Base-by-base conservation (phyloP, 37 sponge, comb jelly and placozoan species). In the Aplysina aerophoba region DNA sequence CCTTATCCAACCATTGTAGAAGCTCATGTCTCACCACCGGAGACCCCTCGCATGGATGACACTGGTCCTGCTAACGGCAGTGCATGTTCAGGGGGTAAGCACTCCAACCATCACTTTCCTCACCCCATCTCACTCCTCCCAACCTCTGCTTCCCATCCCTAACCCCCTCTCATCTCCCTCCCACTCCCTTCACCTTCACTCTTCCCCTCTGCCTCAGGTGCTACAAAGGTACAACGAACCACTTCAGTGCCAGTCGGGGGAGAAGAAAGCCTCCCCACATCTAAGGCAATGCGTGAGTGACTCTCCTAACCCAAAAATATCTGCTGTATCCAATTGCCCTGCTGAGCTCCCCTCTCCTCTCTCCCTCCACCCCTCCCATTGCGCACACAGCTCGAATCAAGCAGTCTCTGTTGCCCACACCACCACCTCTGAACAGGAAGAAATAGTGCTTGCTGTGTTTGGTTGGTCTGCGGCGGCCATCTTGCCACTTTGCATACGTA, bases 361-460 rank as follows among this genome's bases (percentile, higher is more conserved):
- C 82, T 59, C 37, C 16, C 63, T 15, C 85, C 50, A 44, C 3
- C 50, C 3, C 50, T 11, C 50, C 6, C 50, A 44, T n/a, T 8
- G 50, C 50, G 50, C 50, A 44, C 50, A 6, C 34, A 69, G 71
- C 71, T 31, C 28, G 34, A 69, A 69, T 69, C 71, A 69, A 69
- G 71, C 35, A 30, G 17, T 35, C 71, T 11, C 33, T 69, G 34
- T 6, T 69, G 33, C 28, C 28, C 33, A 69, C 71, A 28, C 71
- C 71, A 28, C 71, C 71, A 6, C 71, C 71, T 30, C 33, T 69
- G 71, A 69, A 69, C 34, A 30, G 71, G 34, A 69, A 69, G 71
- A 69, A 69, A 27, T 69, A 30, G 34, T 17, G 71, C 6, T 22
- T 69, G 15, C 17, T 4, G 33, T 69, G 0, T 34, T 12, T 34